Evolutionary conservation across 2,113 vertebrate species (phyloP), one percentile per base, ranked within the genome.

Genomic region (Archocentrus centrarchus): DNA sequence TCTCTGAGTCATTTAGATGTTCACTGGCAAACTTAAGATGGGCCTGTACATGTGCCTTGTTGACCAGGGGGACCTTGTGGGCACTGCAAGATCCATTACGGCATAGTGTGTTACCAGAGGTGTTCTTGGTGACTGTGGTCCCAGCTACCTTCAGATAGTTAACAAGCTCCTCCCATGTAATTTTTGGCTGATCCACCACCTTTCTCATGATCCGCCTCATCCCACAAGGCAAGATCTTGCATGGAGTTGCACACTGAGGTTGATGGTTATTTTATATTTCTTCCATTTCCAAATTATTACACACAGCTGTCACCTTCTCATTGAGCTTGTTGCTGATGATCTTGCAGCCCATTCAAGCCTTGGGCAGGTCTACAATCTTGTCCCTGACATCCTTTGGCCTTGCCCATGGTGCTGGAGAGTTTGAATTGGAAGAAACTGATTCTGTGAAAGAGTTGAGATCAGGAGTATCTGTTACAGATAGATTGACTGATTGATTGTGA

Each of bases 401-500:
- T 68, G 0, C 41, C 27, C 15, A 1, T 68, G 41, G 47, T 27
- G 8, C 5, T 11, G 64, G 64, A 50, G 17, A 30, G 64, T 39
- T 66, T 66, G 63, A 39, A 44, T 22, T 66, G 9, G 14, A 44
- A 66, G 63, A 66, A 66, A 66, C n/a, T 44, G 63, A 66, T 66
- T 44, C 22, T 5, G 0, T 17, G 39, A 68, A 68, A 27, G 41
- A 68, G 41, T 27, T 39, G 22, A 68, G 41, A 24, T 68, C 22
- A 68, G 64, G 64, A 50, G 22, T 47, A 50, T 68, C 64, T 47
- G 64, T 68, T 7, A 37, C 8, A 37, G 35, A 37, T 8, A 1
- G 44, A 68, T 68, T 68, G 41, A 68, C 47, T 44, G 63, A 66
- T 44, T 68, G 63, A 68, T 68, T 68, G 63, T 39, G 24, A 27